Percentiles rank a stretch among this genome's conserved stretches.
phyloP scores from a whole-genome alignment of 2,888 invertebrate genomes.

The Eudemis profundana region DNA sequence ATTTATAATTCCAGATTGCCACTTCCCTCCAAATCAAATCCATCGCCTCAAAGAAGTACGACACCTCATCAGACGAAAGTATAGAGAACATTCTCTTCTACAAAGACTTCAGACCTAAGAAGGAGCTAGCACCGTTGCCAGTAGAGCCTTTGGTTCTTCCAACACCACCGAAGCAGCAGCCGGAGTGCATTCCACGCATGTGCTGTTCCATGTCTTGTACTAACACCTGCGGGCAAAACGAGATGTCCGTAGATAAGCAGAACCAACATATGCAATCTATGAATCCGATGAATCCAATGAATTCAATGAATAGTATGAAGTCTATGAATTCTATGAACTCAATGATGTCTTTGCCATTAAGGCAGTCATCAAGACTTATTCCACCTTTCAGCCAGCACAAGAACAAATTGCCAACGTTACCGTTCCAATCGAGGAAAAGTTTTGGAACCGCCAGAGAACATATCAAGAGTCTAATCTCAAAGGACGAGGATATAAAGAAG shows the following conservation, averaged over 20 bases:
- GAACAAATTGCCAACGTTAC: conserved; percentile 55
- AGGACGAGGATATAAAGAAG: conserved; percentile 76
- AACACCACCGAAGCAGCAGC: conserved; percentile 38
- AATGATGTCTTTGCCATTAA: conserved; percentile 50
- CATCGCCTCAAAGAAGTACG: conserved; percentile 54
- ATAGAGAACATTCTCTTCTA: conserved; percentile 76
- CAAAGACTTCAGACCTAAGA: conserved; percentile 68
- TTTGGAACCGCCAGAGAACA: conserved; percentile 68
- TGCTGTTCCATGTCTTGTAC: conserved; percentile 74
- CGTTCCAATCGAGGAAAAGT: conserved; percentile 54
- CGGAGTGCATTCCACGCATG: conserved; percentile 68
- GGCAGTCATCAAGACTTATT: conserved; percentile 42
- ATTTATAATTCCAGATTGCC: conserved; percentile 60
- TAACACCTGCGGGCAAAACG: conserved; percentile 59
- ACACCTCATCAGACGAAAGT: conserved; percentile 69
- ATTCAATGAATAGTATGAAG: conserved; percentile 51
- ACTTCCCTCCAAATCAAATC: conserved; percentile 58
- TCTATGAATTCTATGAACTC: conserved; percentile 20
- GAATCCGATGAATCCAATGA: conserved; percentile 32
- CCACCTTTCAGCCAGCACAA: conserved; percentile 53
- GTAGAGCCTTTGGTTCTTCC: neutral
- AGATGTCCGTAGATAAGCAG: conserved; percentile 23
- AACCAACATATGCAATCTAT: conserved; percentile 18
- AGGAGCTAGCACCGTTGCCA: conserved; percentile 19
- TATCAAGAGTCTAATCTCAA: conserved; percentile 70